Conservation (phyloP, 53 echinoderm and acorn worm genomes). For the Holothuria leucospilota region DNA sequence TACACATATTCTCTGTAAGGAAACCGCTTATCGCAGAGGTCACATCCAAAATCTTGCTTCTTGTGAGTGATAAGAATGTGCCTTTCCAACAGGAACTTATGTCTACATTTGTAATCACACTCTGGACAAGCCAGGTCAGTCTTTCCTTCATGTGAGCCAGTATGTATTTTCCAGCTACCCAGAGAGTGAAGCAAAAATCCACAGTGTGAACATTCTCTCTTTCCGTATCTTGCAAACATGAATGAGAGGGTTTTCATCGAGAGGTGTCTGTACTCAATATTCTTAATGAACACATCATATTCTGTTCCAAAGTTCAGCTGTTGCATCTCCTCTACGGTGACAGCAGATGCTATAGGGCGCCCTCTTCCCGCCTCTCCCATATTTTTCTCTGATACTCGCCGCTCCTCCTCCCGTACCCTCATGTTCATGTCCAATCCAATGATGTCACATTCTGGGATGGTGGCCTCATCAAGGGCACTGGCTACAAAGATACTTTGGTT, state of each 20-base stretch:
- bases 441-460: slow-evolving; percentile 52
- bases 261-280: slow-evolving; percentile 30
- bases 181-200: slow-evolving; percentile 39
- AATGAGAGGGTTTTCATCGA: slow-evolving; percentile 32
- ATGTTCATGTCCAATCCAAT: slow-evolving; percentile 49
- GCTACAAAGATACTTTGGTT: slow-evolving; percentile 34
- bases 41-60: slow-evolving; percentile 38
- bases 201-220: slow-evolving; percentile 43
- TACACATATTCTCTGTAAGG: slow-evolving; percentile 42
- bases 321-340: slow-evolving; percentile 24
- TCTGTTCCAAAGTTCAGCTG: slow-evolving; percentile 18
- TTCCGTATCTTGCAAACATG: slow-evolving; percentile 47
- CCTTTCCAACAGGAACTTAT: slow-evolving; percentile 43
- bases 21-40: slow-evolving; percentile 31
- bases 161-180: slow-evolving; percentile 45
- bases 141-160: slow-evolving; percentile 43
- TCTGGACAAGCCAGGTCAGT: not conserved
- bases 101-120: slow-evolving; percentile 40
- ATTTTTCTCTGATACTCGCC: slow-evolving; percentile 15
- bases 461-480: slow-evolving; percentile 28
- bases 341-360: slow-evolving; percentile 13
- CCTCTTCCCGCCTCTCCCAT: not conserved
- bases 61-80: slow-evolving; percentile 43
- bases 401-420: slow-evolving; percentile 44
- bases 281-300: slow-evolving; percentile 2